phyloP scores from a whole-genome alignment of 2,113 vertebrate genomes.

The Falcunculus frontatus region DNA sequence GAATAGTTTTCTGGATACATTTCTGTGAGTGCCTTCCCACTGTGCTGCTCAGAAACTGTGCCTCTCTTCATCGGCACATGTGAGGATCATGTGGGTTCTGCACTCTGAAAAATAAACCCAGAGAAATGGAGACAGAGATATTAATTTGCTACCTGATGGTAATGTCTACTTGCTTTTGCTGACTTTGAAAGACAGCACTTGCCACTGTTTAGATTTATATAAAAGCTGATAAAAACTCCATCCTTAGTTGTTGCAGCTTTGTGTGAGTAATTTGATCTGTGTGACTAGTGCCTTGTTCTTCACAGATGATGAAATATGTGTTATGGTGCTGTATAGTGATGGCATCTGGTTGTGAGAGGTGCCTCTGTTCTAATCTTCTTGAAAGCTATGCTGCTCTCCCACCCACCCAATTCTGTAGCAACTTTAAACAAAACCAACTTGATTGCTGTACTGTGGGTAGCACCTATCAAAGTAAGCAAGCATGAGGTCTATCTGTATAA shows the following conservation, averaged over 20 bases:
- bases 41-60: background rate
- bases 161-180: background rate
- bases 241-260: background rate
- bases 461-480: background rate
- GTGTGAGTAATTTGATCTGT: background rate
- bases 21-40: background rate
- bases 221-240: background rate
- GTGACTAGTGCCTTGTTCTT: background rate
- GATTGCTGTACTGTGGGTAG: background rate
- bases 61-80: background rate
- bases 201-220: background rate
- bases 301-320: background rate
- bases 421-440: background rate
- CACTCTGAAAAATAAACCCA: background rate
- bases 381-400: background rate
- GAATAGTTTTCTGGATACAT: background rate
- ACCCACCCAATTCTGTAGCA: background rate
- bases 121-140: background rate
- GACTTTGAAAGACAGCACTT: background rate
- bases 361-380: background rate
- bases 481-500: background rate
- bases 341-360: background rate
- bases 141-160: background rate
- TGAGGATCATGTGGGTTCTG: background rate
- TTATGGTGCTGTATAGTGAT: background rate